These are phyloP conservation scores for Dromius quadrimaculatus DNA, from an alignment of 2,888 invertebrate species.

Conservation along the genomic window DNA sequence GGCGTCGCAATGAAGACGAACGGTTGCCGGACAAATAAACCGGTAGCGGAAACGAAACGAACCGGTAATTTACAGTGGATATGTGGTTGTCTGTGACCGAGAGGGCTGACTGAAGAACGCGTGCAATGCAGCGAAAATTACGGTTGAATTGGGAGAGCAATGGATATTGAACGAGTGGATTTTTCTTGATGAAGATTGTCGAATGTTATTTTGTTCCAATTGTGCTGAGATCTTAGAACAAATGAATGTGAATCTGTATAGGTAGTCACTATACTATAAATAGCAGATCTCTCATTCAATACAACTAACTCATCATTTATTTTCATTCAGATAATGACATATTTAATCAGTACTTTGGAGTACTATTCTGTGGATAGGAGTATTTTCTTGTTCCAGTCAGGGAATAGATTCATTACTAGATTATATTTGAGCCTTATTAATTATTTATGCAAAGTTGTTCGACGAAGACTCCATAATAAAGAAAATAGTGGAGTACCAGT, in stretches of 20 bases:
- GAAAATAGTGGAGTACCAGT: no score
- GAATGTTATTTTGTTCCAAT: conserved; percentile 12
- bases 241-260: conserved; percentile 25
- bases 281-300: no score
- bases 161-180: conserved; percentile 38
- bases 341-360: no score
- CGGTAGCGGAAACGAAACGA: conserved; percentile 43
- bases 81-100: conserved; percentile 11
- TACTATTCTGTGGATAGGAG: no score
- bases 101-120: conserved; percentile 11
- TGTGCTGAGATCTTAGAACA: conserved; percentile 4
- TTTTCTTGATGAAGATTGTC: conserved; percentile 32
- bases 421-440: no score
- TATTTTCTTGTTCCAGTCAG: no score
- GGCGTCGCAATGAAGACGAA: conserved; percentile 46
- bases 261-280: no score
- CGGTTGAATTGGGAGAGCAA: conserved; percentile 28
- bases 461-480: no score
- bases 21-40: conserved; percentile 45
- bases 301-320: no score
- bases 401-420: no score
- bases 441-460: no score
- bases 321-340: no score
- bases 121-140: conserved; percentile 36
- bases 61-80: conserved; percentile 44